phyloP scores from a whole-genome alignment of 2,888 invertebrate species.

The Melangyna quadrimaculata region DNA sequence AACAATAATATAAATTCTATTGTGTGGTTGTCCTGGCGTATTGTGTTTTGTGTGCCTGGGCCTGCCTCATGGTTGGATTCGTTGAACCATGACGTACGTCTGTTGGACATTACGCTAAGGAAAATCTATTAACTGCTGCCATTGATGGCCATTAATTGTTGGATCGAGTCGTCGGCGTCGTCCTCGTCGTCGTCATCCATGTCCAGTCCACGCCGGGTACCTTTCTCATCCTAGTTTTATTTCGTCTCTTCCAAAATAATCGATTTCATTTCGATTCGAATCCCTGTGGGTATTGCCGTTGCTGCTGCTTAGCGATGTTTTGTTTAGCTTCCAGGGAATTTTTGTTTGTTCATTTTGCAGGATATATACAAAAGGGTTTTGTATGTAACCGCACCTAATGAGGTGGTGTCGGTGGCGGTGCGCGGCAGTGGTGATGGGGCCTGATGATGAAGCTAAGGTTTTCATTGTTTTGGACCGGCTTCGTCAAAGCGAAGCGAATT shows the following conservation, averaged over 20 bases:
- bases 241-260: conserved; percentile 11
- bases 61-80: conserved; percentile 40
- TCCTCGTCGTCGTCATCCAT: background rate
- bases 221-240: background rate
- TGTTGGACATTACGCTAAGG: conserved; percentile 27
- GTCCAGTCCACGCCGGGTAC: background rate
- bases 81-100: conserved; percentile 34
- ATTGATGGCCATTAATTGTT: conserved; percentile 66
- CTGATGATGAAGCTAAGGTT: background rate
- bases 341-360: background rate
- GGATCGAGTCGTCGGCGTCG: conserved; percentile 14
- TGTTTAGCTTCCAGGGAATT: background rate
- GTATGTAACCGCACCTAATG: conserved; percentile 13
- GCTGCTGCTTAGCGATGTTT: conserved; percentile 20
- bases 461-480: conserved; percentile 23
- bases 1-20: conserved; percentile 28
- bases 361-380: conserved; percentile 28
- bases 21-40: background rate
- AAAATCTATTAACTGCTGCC: conserved; percentile 62
- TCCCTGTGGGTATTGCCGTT: conserved; percentile 40
- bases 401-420: background rate
- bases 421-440: background rate
- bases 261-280: conserved; percentile 16
- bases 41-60: background rate
- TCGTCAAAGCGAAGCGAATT: conserved; percentile 35